Conservation (phyloP, 2,113 vertebrate genomes). For the Ranitomeya imitator region DNA sequence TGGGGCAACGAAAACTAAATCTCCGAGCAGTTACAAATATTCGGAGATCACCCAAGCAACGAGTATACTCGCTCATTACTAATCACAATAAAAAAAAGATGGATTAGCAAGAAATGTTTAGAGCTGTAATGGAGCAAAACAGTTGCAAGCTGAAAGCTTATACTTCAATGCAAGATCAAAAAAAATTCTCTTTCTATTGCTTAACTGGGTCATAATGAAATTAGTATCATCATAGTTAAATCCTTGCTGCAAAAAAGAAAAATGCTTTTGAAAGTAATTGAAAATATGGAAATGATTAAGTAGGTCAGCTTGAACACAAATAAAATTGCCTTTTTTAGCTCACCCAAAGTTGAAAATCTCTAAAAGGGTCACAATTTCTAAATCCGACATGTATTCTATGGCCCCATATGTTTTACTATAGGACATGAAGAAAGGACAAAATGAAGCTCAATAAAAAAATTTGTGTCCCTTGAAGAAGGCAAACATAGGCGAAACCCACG, state of each 20-base stretch:
- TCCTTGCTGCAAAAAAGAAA: slow-evolving; percentile 30
- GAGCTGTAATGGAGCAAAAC: background rate
- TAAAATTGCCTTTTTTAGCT: background rate
- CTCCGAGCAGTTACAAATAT: no score
- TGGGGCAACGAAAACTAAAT: no score
- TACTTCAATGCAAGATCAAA: slow-evolving; percentile 6
- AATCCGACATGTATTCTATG: no score
- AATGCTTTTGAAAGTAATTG: slow-evolving; percentile 36
- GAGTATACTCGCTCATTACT: no score
- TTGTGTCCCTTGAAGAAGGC: no score
- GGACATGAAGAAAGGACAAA: no score
- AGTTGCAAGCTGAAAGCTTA: background rate
- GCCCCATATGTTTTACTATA: no score
- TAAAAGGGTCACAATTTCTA: background rate
- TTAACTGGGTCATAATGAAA: slow-evolving; percentile 48
- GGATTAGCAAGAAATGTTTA: background rate
- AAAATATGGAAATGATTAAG: slow-evolving; percentile 46
- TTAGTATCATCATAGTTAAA: slow-evolving; percentile 36
- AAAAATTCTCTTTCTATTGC: background rate
- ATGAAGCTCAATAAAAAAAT: no score
- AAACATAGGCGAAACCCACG: no score
- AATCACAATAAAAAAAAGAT: no score
- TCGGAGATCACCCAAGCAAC: no score
- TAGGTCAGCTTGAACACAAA: slow-evolving; percentile 28
- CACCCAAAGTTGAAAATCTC: background rate